These are phyloP conservation scores for Perognathus longimembris DNA, from an alignment of 2,113 vertebrate genomes.

Conservation along the genomic window DNA sequence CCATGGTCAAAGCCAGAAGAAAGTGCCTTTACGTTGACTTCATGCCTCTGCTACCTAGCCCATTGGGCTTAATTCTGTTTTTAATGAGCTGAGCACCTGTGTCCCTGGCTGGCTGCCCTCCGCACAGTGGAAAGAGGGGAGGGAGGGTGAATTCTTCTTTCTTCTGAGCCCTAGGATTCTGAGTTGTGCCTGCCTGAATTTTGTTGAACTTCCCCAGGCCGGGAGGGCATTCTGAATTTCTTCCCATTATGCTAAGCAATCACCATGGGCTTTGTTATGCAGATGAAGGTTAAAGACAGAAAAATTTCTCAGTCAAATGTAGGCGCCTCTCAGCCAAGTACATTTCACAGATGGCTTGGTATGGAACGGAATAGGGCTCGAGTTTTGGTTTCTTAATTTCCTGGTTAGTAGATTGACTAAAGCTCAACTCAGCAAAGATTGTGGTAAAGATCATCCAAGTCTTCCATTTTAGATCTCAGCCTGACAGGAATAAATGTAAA, in stretches of 20 bases:
- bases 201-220: constrained; percentile 47
- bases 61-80: constrained; percentile 77
- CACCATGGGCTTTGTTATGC: constrained; percentile 75
- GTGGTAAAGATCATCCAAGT: background rate
- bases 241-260: constrained; percentile 58
- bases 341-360: constrained; percentile 43
- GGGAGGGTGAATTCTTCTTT: constrained; percentile 59
- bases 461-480: background rate
- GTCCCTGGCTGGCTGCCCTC: constrained; percentile 69
- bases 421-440: background rate
- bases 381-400: constrained; percentile 3
- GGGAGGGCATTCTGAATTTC: constrained; percentile 51
- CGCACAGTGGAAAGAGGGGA: constrained; percentile 54
- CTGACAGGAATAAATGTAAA: background rate
- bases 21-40: constrained; percentile 51
- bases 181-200: constrained; percentile 48
- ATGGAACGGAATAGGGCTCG: background rate
- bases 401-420: background rate
- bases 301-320: constrained; percentile 50
- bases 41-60: constrained; percentile 55
- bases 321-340: constrained; percentile 12
- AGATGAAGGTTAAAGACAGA: constrained; percentile 69
- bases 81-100: constrained; percentile 79
- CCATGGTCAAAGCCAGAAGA: constrained; percentile 69
- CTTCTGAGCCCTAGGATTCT: constrained; percentile 13